These are phyloP conservation scores for Brachypalpus laphriformis DNA, from an alignment of 2,888 invertebrate species.

Conservation along the genomic window DNA sequence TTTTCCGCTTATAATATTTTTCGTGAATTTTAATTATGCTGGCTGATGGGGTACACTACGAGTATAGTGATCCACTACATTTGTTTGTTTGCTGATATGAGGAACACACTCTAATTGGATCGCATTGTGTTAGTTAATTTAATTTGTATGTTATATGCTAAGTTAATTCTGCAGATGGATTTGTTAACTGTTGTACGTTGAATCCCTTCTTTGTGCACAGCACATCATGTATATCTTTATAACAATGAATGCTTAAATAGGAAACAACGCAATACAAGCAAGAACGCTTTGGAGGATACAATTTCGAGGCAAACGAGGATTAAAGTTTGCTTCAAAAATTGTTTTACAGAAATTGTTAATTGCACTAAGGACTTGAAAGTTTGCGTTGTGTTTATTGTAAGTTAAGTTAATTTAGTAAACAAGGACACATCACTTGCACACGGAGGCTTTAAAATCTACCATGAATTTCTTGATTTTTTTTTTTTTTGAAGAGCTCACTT, in stretches of 20 bases:
- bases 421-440: too few species aligned
- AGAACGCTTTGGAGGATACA: neutral
- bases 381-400: too few species aligned
- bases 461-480: too few species aligned
- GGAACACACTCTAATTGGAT: constrained; percentile 58
- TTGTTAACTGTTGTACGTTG: constrained; percentile 27
- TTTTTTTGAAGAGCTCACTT: too few species aligned
- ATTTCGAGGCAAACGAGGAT: neutral
- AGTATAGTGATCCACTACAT: constrained; percentile 2
- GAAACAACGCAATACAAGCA: neutral
- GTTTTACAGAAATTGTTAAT: neutral
- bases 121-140: constrained; percentile 63
- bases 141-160: constrained; percentile 55
- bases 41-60: neutral
- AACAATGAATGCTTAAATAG: neutral
- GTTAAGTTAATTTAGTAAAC: too few species aligned
- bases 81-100: constrained; percentile 40
- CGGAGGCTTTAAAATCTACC: too few species aligned
- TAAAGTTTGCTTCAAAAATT: neutral
- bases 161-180: constrained; percentile 49
- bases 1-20: constrained; percentile 25
- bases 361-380: neutral
- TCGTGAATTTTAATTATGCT: constrained; percentile 58
- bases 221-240: neutral
- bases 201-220: neutral